Base-by-base conservation (phyloP, 2,113 vertebrate genomes). In the Haliaeetus leucogaster region DNA sequence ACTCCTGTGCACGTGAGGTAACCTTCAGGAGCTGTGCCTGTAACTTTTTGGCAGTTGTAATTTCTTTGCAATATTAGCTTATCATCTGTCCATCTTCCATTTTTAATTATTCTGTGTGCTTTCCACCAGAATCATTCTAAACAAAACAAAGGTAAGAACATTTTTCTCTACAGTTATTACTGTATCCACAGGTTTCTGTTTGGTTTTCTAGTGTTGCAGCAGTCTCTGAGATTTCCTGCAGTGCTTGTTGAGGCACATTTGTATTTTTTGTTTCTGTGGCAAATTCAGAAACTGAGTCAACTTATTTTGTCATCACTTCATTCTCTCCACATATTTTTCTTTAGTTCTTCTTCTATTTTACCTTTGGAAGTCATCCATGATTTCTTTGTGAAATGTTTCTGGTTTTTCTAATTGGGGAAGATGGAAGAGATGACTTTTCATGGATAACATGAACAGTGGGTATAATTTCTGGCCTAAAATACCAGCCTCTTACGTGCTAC, bases 1-100 rank as follows among this genome's bases (percentile, higher is more conserved):
- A 0, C 6, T 73, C 8, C 23, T 47, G 27, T 52, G 38, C 10
- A 1, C 0, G 0, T 0, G 0, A 59, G 59, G 21, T 19, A 34
- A 59, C 32, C 43, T 67, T 93, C 13, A 66, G 52, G n/a, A 65
- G 9, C 23, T 63, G n/a, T 40, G 30, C 30, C 40, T 61, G 13
- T n/a, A 62, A 40, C 20, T 73, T 80, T 79, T 40, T 43, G 18
- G 16, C 27, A 65, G 1, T 6, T 53, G 23, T 7, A 0, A 2
- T 74, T 86, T 81, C 42, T 8, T 74, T 87, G 32, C 70, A 85
- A 40, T 68, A 43, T 4, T 85, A 72, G 9, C 32, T 59, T 78
- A 34, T 34, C 30, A 30, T 5, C 11, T 68, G 6, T 45, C 15
- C 16, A 4, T 63, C 67, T 84, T 56, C 30, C 12, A 27, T 67